Conservation (phyloP, 1,140 invertebrate species). For the Teleogryllus occipitalis region DNA sequence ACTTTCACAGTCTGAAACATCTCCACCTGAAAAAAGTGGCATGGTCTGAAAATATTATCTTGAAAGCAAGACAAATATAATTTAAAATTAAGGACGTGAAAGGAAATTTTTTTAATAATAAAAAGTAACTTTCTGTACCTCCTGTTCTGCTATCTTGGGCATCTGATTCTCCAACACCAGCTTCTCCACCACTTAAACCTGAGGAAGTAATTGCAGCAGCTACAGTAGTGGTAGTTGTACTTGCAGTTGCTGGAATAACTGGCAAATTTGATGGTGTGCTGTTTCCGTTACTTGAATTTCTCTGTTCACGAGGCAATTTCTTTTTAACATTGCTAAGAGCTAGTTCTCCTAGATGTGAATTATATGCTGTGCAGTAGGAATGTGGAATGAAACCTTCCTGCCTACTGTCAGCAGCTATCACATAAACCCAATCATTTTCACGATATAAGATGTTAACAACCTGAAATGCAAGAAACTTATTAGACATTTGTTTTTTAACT, state of each 20-base stretch:
- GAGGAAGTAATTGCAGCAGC: neutral
- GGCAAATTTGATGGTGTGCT: neutral
- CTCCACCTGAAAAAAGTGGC: slow-evolving; percentile 32
- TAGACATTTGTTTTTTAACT: too few species aligned
- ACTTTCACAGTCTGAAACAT: slow-evolving; percentile 54
- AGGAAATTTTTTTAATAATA: neutral
- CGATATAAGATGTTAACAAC: slow-evolving; percentile 87
- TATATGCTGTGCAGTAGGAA: slow-evolving; percentile 83
- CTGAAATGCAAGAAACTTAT: slow-evolving; percentile 36
- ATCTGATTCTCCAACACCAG: slow-evolving; percentile 16
- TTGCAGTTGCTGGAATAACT: neutral
- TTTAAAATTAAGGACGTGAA: neutral
- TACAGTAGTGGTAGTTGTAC: neutral
- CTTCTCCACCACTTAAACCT: slow-evolving; percentile 16
- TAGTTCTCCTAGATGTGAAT: slow-evolving; percentile 64
- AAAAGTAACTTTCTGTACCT: neutral
- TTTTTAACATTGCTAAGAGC: slow-evolving; percentile 67
- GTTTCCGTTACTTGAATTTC: slow-evolving; percentile 9
- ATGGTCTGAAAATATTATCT: too few species aligned
- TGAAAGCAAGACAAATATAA: neutral
- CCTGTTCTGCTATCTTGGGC: slow-evolving; percentile 27
- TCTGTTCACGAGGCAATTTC: slow-evolving; percentile 64
- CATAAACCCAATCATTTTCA: slow-evolving; percentile 95
- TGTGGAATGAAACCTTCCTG: slow-evolving; percentile 92
- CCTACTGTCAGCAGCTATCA: slow-evolving; percentile 77